Conservation (phyloP, 2,888 invertebrate species). For the Melinaea menophilus region DNA sequence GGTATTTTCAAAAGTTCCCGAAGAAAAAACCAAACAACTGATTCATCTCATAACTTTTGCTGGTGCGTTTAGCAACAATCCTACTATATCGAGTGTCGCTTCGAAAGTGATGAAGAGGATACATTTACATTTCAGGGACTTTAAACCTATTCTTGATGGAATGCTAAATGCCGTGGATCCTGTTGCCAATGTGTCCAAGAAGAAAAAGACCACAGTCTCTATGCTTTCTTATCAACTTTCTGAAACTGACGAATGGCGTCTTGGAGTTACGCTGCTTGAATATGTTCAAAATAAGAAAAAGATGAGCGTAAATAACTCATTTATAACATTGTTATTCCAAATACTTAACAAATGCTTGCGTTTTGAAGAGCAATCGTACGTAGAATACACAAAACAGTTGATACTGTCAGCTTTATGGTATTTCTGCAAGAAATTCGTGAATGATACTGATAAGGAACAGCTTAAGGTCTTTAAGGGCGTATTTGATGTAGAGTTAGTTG, state of each 20-base stretch:
- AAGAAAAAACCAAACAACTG: slow-evolving; percentile 63
- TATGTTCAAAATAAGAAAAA: slow-evolving; percentile 91
- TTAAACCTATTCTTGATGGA: slow-evolving; percentile 76
- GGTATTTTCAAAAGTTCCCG: slow-evolving; percentile 72
- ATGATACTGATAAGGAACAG: slow-evolving; percentile 58
- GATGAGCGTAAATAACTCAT: slow-evolving; percentile 79
- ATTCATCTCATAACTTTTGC: slow-evolving; percentile 75
- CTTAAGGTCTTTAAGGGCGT: slow-evolving; percentile 69
- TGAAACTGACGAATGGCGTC: slow-evolving; percentile 84
- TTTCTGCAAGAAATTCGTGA: slow-evolving; percentile 80
- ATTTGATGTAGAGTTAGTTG: slow-evolving; percentile 86
- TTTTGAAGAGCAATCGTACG: slow-evolving; percentile 87
- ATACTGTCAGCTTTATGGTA: slow-evolving; percentile 87
- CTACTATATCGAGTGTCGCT: slow-evolving; percentile 78
- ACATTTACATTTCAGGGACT: slow-evolving; percentile 78
- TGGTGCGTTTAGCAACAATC: slow-evolving; percentile 78
- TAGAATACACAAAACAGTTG: slow-evolving; percentile 94
- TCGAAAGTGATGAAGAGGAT: slow-evolving; percentile 82
- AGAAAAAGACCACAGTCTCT: slow-evolving; percentile 62
- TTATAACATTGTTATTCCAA: slow-evolving; percentile 87
- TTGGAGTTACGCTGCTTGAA: slow-evolving; percentile 88
- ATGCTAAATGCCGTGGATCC: slow-evolving; percentile 78
- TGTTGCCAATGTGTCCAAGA: slow-evolving; percentile 51
- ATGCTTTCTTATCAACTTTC: slow-evolving; percentile 79
- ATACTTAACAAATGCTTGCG: slow-evolving; percentile 87